A percentile compares a stretch with the other conserved stretches of the same genome.
phyloP scores from a whole-genome alignment of 1,140 invertebrate genomes.

The Eumeta japonica region DNA sequence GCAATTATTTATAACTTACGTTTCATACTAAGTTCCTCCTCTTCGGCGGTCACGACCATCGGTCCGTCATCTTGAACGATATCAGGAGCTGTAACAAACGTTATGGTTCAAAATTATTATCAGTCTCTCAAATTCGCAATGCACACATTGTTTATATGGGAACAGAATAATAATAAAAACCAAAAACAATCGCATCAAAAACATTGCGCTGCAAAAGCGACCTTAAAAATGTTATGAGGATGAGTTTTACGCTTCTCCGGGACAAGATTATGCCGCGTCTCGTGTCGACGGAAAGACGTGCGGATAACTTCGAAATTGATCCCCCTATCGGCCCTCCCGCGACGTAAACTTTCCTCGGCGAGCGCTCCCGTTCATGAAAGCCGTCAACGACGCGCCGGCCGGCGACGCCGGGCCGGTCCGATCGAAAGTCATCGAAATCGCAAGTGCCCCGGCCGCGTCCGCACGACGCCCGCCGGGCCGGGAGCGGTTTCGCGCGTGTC shows the following conservation, averaged over 20 bases:
- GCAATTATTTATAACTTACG: slow-evolving; percentile 58
- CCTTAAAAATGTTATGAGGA: not conserved
- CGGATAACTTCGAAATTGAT: not conserved
- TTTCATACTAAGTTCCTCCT: slow-evolving; percentile 75
- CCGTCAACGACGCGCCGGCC: not conserved
- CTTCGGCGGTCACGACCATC: slow-evolving; percentile 60
- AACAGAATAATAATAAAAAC: not conserved
- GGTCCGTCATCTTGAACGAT: slow-evolving; percentile 65
- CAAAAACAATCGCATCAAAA: not conserved
- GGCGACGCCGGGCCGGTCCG: not conserved
- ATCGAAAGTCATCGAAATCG: not conserved
- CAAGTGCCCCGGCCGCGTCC: not conserved
- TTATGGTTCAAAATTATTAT: slow-evolving; percentile 1
- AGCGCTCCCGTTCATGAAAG: not conserved
- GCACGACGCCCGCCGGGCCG: not conserved
- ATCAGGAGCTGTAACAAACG: slow-evolving; percentile 66
- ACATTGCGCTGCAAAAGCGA: no score
- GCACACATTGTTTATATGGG: not conserved
- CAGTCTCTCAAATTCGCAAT: not conserved
- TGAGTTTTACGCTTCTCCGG: not conserved
- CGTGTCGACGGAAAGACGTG: not conserved
- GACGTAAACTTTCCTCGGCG: not conserved
- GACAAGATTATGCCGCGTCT: no score
- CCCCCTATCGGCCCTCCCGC: not conserved
- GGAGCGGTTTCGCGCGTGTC: slow-evolving; percentile 43